These are phyloP conservation scores for Caranx melampygus DNA, from an alignment of 2,113 vertebrate species.

Conservation along the genomic window DNA sequence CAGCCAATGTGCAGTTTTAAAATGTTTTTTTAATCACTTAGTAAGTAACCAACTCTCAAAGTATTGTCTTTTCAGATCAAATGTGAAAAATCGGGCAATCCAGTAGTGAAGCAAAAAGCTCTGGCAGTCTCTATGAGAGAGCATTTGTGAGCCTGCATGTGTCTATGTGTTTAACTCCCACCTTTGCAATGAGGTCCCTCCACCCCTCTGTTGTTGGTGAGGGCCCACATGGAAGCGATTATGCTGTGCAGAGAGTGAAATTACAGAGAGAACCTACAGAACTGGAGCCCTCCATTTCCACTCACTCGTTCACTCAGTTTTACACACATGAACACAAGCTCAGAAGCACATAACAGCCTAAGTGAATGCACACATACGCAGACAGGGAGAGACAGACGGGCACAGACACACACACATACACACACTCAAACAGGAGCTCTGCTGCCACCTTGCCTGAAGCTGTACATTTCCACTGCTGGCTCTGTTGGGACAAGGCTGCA, in stretches of 20 bases:
- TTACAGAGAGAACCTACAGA: slow-evolving; percentile 79
- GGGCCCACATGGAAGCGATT: slow-evolving; percentile 85
- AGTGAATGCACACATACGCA: slow-evolving; percentile 33
- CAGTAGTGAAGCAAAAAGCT: background rate
- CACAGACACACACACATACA: slow-evolving; percentile 5
- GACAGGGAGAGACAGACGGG: slow-evolving; percentile 13
- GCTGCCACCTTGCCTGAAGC: slow-evolving; percentile 69
- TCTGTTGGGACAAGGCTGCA: slow-evolving; percentile 70
- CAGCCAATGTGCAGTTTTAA: background rate
- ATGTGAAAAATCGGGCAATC: background rate
- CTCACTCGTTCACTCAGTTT: slow-evolving; percentile 66
- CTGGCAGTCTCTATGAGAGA: slow-evolving; percentile 14
- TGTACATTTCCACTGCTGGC: slow-evolving; percentile 73
- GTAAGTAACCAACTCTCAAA: background rate
- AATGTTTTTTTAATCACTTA: background rate
- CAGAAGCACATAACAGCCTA: slow-evolving; percentile 11
- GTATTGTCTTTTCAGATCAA: background rate
- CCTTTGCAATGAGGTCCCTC: slow-evolving; percentile 73
- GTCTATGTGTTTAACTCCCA: slow-evolving; percentile 67
- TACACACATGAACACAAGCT: slow-evolving; percentile 43
- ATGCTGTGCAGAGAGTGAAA: slow-evolving; percentile 76
- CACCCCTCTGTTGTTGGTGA: slow-evolving; percentile 63
- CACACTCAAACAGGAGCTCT: slow-evolving; percentile 26
- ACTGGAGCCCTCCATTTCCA: slow-evolving; percentile 64
- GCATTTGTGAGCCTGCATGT: slow-evolving; percentile 27